Percentiles rank a stretch among this genome's conserved stretches.
Conservation (phyloP, 2,888 invertebrate genomes). For the Napeogenes sylphis region DNA sequence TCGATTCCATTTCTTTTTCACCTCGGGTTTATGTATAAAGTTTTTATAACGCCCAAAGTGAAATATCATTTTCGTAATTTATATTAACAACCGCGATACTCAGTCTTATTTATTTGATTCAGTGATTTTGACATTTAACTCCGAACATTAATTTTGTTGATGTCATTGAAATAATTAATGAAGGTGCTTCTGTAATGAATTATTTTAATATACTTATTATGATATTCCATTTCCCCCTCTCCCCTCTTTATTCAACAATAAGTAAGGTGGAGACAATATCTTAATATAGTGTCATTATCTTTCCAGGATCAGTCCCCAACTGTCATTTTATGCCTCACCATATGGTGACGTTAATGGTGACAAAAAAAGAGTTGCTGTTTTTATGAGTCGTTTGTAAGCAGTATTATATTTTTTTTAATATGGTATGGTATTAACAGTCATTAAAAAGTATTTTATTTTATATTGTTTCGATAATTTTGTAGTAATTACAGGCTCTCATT, state of each 20-base stretch:
- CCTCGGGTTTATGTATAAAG: constrained; percentile 5
- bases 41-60: constrained; percentile 5
- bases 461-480: too few species aligned
- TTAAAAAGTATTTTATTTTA: too few species aligned
- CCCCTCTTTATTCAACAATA: too few species aligned
- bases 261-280: neutral
- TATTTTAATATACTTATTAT: too few species aligned
- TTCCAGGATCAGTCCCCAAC: constrained; percentile 23
- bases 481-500: too few species aligned
- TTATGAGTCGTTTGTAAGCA: constrained; percentile 19
- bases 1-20: constrained; percentile 31
- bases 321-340: constrained; percentile 26
- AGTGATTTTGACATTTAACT: too few species aligned
- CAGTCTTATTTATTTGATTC: neutral
- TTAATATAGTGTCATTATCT: constrained; percentile 14
- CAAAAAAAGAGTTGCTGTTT: constrained; percentile 20
- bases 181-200: too few species aligned
- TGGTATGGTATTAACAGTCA: neutral
- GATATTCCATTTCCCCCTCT: too few species aligned
- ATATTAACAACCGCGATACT: neutral
- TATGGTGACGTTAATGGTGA: constrained; percentile 24
- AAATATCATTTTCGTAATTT: constrained; percentile 1
- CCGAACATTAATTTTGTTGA: too few species aligned
- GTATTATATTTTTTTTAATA: constrained; percentile 15
- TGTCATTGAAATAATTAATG: too few species aligned